Percentiles rank a stretch among this genome's conserved stretches.
Conservation (phyloP, 2,797 vertebrate genomes). For the Gouania willdenowi region DNA sequence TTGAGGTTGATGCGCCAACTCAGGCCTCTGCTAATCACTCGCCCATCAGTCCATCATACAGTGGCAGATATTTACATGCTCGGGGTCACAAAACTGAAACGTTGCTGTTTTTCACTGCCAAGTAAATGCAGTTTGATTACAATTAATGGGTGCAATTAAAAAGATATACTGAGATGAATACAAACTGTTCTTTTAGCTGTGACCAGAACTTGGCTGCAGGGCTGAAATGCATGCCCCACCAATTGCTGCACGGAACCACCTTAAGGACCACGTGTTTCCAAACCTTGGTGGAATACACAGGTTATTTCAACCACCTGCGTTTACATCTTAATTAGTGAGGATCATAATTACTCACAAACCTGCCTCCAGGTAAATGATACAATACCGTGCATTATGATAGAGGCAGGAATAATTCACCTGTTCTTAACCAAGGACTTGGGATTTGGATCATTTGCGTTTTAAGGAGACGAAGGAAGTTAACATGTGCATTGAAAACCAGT, state of each 20-base stretch:
- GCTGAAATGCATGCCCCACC: constrained; percentile 22
- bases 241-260: constrained; percentile 38
- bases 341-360: constrained; percentile 70
- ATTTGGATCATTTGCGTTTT: constrained; percentile 54
- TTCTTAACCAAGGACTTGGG: constrained; percentile 54
- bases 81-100: background rate
- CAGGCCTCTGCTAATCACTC: constrained; percentile 6
- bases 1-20: constrained; percentile 27
- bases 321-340: constrained; percentile 61
- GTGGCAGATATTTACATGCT: background rate
- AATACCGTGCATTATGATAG: constrained; percentile 54
- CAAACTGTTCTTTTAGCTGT: background rate
- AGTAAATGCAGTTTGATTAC: background rate
- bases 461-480: constrained; percentile 51
- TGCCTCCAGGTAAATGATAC: constrained; percentile 68
- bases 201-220: constrained; percentile 1
- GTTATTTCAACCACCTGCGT: constrained; percentile 59
- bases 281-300: constrained; percentile 50
- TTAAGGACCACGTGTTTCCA: constrained; percentile 42
- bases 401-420: constrained; percentile 47
- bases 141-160: no score
- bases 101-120: background rate
- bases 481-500: no score
- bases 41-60: constrained; percentile 1
- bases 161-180: background rate